Evolutionary conservation across 2,113 vertebrate genomes (phyloP).

Genomic region (Genyomyrus donnyi): DNA sequence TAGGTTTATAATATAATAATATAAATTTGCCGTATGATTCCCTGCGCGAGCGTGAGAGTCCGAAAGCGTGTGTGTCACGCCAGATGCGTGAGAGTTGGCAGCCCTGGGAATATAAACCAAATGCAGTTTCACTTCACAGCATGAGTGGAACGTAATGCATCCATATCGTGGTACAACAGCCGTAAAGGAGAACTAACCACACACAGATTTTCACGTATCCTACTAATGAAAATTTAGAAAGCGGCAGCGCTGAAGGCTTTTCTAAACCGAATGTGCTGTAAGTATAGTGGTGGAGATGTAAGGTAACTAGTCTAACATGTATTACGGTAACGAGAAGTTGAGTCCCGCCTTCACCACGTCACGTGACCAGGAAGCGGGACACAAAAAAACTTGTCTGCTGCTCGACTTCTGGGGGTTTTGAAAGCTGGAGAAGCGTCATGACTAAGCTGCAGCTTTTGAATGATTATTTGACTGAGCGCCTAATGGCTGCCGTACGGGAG

Average conservation of each 20-base stretch:
- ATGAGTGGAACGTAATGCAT: neutral
- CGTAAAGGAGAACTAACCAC: neutral
- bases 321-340: neutral
- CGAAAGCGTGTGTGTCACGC: too few relatives aligned
- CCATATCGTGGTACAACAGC: neutral
- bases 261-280: neutral
- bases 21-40: too few relatives aligned
- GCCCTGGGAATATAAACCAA: neutral
- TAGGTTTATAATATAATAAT: too few relatives aligned
- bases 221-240: neutral
- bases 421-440: constrained; percentile 39
- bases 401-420: neutral
- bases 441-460: constrained; percentile 54
- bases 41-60: too few relatives aligned
- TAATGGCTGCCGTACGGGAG: constrained; percentile 57
- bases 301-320: neutral
- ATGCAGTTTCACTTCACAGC: neutral
- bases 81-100: too few relatives aligned
- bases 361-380: constrained; percentile 11
- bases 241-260: neutral
- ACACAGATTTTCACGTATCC: neutral
- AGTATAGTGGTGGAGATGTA: neutral
- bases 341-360: neutral
- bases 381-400: constrained; percentile 9
- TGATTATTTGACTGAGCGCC: constrained; percentile 57